These are phyloP conservation scores for Mythimna ferrago DNA, from an alignment of 2,888 invertebrate species.

Conservation along the genomic window DNA sequence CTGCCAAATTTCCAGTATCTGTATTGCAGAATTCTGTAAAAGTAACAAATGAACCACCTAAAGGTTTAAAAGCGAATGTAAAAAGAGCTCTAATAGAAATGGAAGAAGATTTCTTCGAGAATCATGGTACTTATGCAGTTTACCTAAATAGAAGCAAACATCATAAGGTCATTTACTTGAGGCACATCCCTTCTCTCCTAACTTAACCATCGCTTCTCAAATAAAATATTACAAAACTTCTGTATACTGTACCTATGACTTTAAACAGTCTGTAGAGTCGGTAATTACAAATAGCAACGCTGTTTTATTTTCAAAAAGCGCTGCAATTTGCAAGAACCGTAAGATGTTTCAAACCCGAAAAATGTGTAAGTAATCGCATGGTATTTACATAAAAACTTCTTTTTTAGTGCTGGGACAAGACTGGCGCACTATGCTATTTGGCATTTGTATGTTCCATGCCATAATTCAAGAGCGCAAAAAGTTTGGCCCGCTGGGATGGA, in stretches of 20 bases:
- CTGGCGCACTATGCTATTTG: constrained; percentile 95
- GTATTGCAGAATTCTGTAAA: constrained; percentile 98
- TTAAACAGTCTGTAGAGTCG: background rate
- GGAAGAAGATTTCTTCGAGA: constrained; percentile 95
- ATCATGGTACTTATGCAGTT: constrained; percentile 90
- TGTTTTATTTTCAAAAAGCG: background rate
- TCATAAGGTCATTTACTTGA: background rate
- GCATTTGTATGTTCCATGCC: constrained; percentile 97
- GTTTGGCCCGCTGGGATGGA: constrained; percentile 98
- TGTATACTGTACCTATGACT: background rate
- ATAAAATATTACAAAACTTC: too few species aligned
- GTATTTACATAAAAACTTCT: constrained; percentile 2
- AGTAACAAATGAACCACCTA: constrained; percentile 98
- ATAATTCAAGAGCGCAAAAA: constrained; percentile 98
- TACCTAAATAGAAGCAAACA: background rate
- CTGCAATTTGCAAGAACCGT: background rate
- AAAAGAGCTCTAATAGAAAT: constrained; percentile 95
- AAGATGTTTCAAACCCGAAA: background rate
- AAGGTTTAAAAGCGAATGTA: constrained; percentile 97
- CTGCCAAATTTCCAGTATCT: constrained; percentile 96
- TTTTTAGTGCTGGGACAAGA: constrained; percentile 90
- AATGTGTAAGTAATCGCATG: background rate
- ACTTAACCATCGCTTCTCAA: background rate
- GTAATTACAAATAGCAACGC: background rate
- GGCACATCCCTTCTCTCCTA: background rate